phyloP scores from a whole-genome alignment of 2,113 vertebrate species.

The Aphelocoma coerulescens region DNA sequence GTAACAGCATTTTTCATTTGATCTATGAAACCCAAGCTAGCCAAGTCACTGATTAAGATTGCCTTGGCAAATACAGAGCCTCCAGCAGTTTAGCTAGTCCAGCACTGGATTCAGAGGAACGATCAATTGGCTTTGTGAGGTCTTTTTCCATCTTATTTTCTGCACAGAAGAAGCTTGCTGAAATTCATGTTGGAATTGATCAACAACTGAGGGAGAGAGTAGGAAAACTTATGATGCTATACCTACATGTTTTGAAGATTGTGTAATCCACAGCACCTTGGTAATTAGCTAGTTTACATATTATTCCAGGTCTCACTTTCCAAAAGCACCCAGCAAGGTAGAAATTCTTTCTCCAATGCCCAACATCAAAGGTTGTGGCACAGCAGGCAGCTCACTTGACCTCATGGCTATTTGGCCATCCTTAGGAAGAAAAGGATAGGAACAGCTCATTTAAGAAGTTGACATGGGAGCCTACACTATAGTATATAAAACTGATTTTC shows the following conservation, averaged over 20 bases:
- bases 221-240: neutral
- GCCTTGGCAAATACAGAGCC: neutral
- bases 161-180: neutral
- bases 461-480: neutral
- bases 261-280: neutral
- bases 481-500: neutral
- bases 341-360: neutral
- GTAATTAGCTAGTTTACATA: neutral
- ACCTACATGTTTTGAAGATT: neutral
- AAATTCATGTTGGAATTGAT: neutral
- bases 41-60: neutral
- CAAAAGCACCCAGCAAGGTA: neutral
- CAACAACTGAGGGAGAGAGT: neutral
- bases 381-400: neutral
- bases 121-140: neutral
- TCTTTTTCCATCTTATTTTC: neutral
- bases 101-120: neutral
- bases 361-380: neutral
- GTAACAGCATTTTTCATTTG: neutral
- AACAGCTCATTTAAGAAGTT: neutral
- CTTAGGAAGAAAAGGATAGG: neutral
- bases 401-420: neutral
- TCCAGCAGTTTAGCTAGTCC: neutral
- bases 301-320: neutral
- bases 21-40: neutral